Base-by-base conservation (phyloP, 2,888 invertebrate genomes). In the Ochropleura leucogaster region DNA sequence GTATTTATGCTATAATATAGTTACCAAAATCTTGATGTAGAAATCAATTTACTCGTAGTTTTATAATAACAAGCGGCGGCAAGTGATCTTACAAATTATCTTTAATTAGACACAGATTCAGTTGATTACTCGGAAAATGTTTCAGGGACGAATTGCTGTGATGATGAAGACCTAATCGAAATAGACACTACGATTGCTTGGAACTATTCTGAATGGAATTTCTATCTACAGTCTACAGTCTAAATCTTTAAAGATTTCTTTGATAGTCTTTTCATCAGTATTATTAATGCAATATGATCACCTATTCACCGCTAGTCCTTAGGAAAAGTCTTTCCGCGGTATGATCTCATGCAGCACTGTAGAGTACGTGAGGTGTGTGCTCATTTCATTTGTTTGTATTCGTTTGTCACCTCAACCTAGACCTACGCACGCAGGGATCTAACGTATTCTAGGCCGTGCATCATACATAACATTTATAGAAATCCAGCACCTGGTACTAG, bases 51-150 rank as follows among this genome's bases (percentile, higher is more conserved):
- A 66, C n/a, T 73, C 60, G 73, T 70, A 68, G 80, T 82, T 83
- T 77, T 85, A 65, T 77, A 83, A 86, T 80, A 74, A 77, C 57
- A 46, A 72, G 67, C 78, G 74, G 80, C 63, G 9, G 64, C 74
- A 72, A 80, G 62, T 82, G 82, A 87, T 87, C 80, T 83, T 74
- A 63, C 75, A 65, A 75, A 75, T 66, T 76, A 76, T 85, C 67
- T 66, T 68, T 76, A 83, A 86, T 86, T 86, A 73, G 78, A 66
- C 62, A 77, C 85, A 80, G 85, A 68, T 78, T 76, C 79, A 79
- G 75, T 77, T 66, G 74, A 83, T 67, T 82, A 72, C 73, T 70
- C 72, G 63, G 69, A 68, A 80, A 84, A 75, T 74, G 65, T 72
- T 65, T 77, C 79, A 77, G 77, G 72, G 77, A 76, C 79, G 59